Conservation (phyloP, 2,113 vertebrate genomes). For the Sitta europaea region DNA sequence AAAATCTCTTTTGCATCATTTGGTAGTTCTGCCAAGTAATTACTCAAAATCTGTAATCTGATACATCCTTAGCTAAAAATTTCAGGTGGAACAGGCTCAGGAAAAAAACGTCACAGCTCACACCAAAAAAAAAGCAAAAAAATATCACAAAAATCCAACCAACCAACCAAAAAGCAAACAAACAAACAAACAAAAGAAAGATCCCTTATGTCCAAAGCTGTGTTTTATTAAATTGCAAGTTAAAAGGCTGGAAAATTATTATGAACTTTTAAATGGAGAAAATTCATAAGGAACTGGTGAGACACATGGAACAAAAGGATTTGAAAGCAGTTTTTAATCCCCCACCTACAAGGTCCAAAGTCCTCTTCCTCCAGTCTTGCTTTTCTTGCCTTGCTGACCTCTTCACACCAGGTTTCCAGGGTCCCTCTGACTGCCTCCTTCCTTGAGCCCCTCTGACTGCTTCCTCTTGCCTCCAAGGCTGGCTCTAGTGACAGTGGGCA, state of each 20-base stretch:
- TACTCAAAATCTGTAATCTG: neutral
- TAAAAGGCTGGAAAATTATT: neutral
- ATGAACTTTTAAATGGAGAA: neutral
- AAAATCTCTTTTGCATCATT: neutral
- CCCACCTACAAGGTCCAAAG: neutral
- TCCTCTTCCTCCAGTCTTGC: neutral
- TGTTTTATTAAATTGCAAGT: neutral
- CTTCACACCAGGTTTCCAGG: neutral
- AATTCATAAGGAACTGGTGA: neutral
- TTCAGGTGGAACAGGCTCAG: neutral
- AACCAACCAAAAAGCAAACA: neutral
- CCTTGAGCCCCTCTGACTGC: neutral
- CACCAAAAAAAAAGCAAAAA: neutral
- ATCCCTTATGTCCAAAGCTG: neutral
- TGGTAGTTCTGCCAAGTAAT: neutral
- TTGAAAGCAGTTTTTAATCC: neutral
- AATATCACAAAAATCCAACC: neutral
- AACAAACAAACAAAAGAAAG: neutral
- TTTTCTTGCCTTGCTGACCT: neutral
- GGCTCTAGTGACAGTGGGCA: neutral
- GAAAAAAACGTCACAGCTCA: no score
- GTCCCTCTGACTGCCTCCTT: neutral
- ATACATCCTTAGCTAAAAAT: neutral
- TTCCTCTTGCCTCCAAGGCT: neutral
- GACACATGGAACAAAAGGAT: neutral